Conservation (phyloP, 2,797 vertebrate genomes). For the Acrossocheilus fasciatus region DNA sequence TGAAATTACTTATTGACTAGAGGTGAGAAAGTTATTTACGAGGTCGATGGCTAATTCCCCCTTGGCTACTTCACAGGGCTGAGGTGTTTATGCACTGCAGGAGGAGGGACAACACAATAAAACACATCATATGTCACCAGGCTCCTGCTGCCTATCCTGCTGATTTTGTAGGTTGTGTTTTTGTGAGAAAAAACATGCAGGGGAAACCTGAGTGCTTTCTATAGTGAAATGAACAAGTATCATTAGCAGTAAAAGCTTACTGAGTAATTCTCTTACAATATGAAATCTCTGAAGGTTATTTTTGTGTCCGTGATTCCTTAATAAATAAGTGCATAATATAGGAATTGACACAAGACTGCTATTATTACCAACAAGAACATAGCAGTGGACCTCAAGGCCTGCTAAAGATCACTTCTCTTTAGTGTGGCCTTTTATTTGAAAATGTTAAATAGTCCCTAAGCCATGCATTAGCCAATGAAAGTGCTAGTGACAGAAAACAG, state of each 20-base stretch:
- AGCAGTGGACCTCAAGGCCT: conserved; percentile 18
- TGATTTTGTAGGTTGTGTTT: conserved; percentile 11
- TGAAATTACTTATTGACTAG: conserved; percentile 77
- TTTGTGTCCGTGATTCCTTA: background rate
- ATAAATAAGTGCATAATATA: background rate
- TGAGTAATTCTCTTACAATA: background rate
- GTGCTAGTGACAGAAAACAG: background rate
- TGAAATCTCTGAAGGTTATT: background rate
- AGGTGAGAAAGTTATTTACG: conserved; percentile 70
- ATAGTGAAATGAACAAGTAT: background rate
- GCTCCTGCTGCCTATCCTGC: background rate
- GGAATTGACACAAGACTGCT: background rate
- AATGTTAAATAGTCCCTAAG: conserved; percentile 37
- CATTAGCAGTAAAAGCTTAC: background rate
- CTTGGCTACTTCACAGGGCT: conserved; percentile 58
- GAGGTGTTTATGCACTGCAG: conserved; percentile 65
- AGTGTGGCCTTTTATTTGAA: conserved; percentile 40
- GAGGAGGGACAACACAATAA: conserved; percentile 57
- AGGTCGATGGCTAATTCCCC: conserved; percentile 70
- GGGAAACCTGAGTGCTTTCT: background rate
- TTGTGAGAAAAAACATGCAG: background rate
- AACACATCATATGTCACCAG: conserved; percentile 54
- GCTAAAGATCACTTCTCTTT: conserved; percentile 38
- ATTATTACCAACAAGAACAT: background rate
- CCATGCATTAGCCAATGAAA: background rate